These are phyloP conservation scores for Riparia riparia DNA, from an alignment of 2,113 vertebrate species.

Conservation along the genomic window DNA sequence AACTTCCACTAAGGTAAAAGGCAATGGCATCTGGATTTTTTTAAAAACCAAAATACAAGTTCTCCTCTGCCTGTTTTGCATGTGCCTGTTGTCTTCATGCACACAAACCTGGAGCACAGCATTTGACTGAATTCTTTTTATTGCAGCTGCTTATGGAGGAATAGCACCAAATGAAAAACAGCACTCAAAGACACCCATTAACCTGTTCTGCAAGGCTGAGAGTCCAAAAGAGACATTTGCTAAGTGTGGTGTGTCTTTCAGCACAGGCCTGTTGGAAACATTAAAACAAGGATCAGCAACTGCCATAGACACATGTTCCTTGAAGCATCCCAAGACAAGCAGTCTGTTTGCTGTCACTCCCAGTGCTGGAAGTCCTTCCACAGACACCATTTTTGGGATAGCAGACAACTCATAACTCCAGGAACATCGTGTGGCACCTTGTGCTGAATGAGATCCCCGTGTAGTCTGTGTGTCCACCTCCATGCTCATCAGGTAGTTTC, in stretches of 20 bases:
- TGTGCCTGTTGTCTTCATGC: not conserved
- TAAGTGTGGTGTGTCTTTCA: not conserved
- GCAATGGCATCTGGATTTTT: not conserved
- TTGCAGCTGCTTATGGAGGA: constrained; percentile 16
- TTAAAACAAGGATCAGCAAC: constrained; percentile 46
- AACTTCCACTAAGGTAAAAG: not conserved
- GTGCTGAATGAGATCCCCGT: fast-evolving
- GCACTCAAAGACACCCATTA: not conserved
- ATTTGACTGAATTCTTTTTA: not conserved
- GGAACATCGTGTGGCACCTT: not conserved
- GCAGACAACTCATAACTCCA: not conserved
- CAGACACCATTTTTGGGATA: not conserved
- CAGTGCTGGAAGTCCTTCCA: not conserved
- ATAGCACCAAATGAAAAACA: constrained; percentile 31
- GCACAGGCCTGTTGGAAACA: not conserved
- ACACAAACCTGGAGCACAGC: not conserved
- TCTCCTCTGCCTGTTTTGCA: not conserved
- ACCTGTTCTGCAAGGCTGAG: not conserved
- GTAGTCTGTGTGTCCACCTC: not conserved
- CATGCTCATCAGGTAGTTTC: not conserved
- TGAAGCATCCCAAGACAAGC: not conserved
- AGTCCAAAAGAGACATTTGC: not conserved
- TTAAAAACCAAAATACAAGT: not conserved
- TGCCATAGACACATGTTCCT: not conserved
- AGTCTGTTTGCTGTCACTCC: not conserved